Conservation (phyloP, 2,888 invertebrate species). For the Plagodis dolabraria region DNA sequence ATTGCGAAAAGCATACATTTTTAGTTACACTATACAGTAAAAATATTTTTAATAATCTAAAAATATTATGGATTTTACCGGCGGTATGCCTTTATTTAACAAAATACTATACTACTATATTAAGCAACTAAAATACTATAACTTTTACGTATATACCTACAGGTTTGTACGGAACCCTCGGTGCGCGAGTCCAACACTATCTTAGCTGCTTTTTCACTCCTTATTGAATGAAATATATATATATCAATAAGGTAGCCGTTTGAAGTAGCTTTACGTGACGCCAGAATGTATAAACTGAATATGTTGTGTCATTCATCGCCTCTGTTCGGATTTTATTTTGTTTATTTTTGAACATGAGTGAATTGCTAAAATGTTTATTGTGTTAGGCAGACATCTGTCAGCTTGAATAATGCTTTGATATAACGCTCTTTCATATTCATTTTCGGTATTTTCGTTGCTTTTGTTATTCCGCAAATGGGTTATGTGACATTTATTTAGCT, state of each 20-base stretch:
- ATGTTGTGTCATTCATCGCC: constrained; percentile 54
- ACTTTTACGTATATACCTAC: no score
- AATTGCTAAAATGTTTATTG: constrained; percentile 54
- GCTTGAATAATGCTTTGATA: constrained; percentile 11
- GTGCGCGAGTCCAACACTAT: no score
- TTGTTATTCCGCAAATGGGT: constrained; percentile 19
- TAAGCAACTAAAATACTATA: no score
- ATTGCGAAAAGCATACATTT: no score
- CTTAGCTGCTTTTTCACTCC: background rate
- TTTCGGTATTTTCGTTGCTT: constrained; percentile 22
- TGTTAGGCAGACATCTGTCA: constrained; percentile 36
- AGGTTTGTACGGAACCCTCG: no score
- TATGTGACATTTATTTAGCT: constrained; percentile 17
- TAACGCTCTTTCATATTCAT: constrained; percentile 18
- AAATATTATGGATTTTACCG: no score
- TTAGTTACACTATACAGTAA: no score
- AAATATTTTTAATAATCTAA: no score
- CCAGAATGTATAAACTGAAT: constrained; percentile 47
- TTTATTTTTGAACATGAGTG: constrained; percentile 47
- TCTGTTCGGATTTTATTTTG: constrained; percentile 39
- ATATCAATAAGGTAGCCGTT: constrained; percentile 44
- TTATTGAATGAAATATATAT: constrained; percentile 37
- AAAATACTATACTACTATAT: no score
- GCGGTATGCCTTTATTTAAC: no score
- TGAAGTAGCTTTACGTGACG: constrained; percentile 58